Base-by-base conservation (phyloP, 2,113 vertebrate genomes). In the Proterorhinus semilunaris region DNA sequence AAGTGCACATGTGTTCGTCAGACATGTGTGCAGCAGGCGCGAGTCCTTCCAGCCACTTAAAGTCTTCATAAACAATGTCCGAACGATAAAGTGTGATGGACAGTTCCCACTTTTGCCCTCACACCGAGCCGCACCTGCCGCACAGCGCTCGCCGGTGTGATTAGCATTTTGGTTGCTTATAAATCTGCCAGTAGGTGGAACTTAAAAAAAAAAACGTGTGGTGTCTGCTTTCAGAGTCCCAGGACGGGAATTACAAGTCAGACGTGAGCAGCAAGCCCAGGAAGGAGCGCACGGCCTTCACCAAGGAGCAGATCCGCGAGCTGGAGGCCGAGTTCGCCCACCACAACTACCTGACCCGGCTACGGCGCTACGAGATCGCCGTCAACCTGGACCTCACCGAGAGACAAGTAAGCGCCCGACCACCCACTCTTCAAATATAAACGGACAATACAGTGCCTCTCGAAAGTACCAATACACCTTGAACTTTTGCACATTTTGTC, bases 341-440 rank as follows among this genome's bases (percentile, higher is more conserved):
- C 91, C 98, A 99, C 91, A 99, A 99, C 92, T 99, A 99, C 91
- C 92, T 99, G 89, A 99, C 98, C 78, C 91, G 98, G 72, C 95
- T 99, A 92, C 92, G 98, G 80, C 87, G 98, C 90, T 99, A 99
- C 42, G 97, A 99, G 86, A 99, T 99, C 87, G 98, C 98, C 12
- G 98, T 99, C 82, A 99, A 99, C 80, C 91, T 99, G 59, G 97
- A 99, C 90, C 96, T 99, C 83, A 99, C 98, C 6, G 97, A 99
- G 86, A 95, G 98, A 96, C 98, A 99, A 95, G 98, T 99, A 95
- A n/a, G n/a, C n/a, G n/a, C n/a, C n/a, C n/a, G n/a, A n/a, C n/a
- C n/a, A n/a, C n/a, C n/a, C n/a, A n/a, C n/a, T n/a, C n/a, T n/a
- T n/a, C n/a, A n/a, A n/a, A n/a, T n/a, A n/a, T n/a, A n/a, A n/a